A percentile compares a stretch with the other conserved stretches of the same genome.
These are phyloP conservation scores for Centropristis striata DNA, from an alignment of 2,113 vertebrate genomes.

Conservation along the genomic window DNA sequence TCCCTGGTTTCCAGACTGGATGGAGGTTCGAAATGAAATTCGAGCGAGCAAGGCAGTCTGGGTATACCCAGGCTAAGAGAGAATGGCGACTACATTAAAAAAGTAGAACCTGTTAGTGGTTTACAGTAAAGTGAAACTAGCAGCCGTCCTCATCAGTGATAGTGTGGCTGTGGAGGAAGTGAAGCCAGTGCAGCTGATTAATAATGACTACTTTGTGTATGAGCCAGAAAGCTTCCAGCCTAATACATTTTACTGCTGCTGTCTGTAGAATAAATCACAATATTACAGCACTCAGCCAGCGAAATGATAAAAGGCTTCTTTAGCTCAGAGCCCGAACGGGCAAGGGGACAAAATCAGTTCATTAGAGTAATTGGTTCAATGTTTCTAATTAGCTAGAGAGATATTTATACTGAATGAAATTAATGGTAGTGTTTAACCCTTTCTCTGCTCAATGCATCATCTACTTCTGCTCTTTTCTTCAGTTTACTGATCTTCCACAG, in stretches of 20 bases:
- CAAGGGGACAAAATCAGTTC: conserved; percentile 59
- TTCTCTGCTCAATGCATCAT: conserved; percentile 42
- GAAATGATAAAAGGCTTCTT: conserved; percentile 58
- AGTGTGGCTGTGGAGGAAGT: conserved; percentile 47
- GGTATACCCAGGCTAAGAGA: no score
- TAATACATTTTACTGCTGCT: conserved; percentile 70
- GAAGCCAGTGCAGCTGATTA: conserved; percentile 66
- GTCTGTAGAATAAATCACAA: conserved; percentile 77
- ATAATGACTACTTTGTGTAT: conserved; percentile 63
- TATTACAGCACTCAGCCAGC: conserved; percentile 47
- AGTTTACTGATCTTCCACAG: conserved; percentile 13
- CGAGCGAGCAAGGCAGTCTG: no score
- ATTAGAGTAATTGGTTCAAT: conserved; percentile 76
- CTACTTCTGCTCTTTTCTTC: not conserved
- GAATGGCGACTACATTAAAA: not conserved
- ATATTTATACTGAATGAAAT: conserved; percentile 56
- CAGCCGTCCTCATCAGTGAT: conserved; percentile 33
- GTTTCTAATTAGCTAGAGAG: conserved; percentile 68
- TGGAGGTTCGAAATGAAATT: no score
- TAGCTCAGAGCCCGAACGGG: conserved; percentile 35
- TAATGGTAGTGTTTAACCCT: conserved; percentile 34
- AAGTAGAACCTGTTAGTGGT: not conserved
- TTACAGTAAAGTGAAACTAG: conserved; percentile 14
- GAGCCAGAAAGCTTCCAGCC: conserved; percentile 76
- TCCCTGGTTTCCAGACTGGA: no score